A percentile compares a stretch with the other conserved stretches of the same genome.
Evolutionary conservation across 2,113 vertebrate species (phyloP).

Genomic region (Rousettus leschenaultii): DNA sequence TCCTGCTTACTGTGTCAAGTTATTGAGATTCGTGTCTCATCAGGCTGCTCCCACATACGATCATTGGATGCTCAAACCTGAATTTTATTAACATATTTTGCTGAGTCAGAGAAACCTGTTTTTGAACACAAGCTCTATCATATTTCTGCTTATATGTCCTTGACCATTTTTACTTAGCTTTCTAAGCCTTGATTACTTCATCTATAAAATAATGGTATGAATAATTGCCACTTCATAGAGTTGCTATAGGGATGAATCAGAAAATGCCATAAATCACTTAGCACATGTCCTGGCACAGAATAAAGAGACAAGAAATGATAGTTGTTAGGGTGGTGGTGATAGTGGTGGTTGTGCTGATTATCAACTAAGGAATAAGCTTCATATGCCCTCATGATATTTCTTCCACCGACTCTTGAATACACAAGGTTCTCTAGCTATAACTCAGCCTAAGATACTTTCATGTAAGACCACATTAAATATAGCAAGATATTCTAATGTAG

Average conservation of each 20-base stretch:
- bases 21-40: neutral
- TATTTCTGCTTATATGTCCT: neutral
- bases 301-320: neutral
- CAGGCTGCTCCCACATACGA: neutral
- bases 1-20: neutral
- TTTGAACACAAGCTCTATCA: neutral
- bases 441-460: neutral
- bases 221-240: neutral
- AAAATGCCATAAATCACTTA: neutral
- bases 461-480: neutral
- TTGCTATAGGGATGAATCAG: neutral
- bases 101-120: neutral
- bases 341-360: neutral
- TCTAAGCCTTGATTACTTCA: neutral
- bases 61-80: neutral
- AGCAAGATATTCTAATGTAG: neutral
- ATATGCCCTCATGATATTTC: neutral
- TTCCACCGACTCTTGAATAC: neutral
- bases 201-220: neutral
- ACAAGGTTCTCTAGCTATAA: neutral
- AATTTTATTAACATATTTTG: neutral
- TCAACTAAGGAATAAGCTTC: neutral
- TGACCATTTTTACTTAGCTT: neutral
- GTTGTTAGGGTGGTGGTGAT: neutral
- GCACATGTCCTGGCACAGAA: neutral